These are phyloP conservation scores for Metalampra italica DNA, from an alignment of 2,888 invertebrate genomes.

Conservation along the genomic window DNA sequence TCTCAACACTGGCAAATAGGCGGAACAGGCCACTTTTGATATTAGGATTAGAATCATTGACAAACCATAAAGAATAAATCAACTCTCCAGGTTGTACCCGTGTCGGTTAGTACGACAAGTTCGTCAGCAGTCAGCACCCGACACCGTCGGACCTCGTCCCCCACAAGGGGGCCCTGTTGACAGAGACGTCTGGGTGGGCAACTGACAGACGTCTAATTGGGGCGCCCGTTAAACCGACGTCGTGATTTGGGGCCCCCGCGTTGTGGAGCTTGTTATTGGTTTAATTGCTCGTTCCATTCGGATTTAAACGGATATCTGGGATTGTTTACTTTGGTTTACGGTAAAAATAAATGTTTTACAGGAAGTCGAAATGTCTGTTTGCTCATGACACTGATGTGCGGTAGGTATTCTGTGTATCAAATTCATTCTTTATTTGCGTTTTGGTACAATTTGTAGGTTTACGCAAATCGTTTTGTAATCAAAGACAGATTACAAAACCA, in stretches of 20 bases:
- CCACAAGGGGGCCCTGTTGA: conserved; percentile 3
- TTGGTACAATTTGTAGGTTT: too few species aligned
- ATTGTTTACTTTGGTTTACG: background rate
- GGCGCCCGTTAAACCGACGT: background rate
- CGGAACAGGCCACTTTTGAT: too few species aligned
- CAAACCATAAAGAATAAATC: too few species aligned
- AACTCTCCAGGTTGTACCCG: too few species aligned
- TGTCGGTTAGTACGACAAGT: too few species aligned
- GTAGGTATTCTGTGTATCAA: too few species aligned
- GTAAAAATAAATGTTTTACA: background rate
- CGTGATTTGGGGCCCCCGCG: background rate
- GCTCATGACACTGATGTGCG: too few species aligned
- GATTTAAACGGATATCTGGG: background rate
- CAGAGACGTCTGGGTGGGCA: conserved; percentile 9
- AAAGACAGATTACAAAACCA: too few species aligned
- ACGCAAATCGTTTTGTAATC: too few species aligned
- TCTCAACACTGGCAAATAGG: too few species aligned
- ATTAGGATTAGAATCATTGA: too few species aligned
- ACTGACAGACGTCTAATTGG: conserved; percentile 3
- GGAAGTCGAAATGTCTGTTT: background rate
- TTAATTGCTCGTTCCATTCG: conserved; percentile 11
- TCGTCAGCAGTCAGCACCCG: background rate
- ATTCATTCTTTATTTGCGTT: too few species aligned
- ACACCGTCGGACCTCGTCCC: background rate
- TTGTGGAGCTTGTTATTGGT: conserved; percentile 4